phyloP scores from a whole-genome alignment of 2,113 vertebrate genomes.

The Periophthalmodon schlosseri region DNA sequence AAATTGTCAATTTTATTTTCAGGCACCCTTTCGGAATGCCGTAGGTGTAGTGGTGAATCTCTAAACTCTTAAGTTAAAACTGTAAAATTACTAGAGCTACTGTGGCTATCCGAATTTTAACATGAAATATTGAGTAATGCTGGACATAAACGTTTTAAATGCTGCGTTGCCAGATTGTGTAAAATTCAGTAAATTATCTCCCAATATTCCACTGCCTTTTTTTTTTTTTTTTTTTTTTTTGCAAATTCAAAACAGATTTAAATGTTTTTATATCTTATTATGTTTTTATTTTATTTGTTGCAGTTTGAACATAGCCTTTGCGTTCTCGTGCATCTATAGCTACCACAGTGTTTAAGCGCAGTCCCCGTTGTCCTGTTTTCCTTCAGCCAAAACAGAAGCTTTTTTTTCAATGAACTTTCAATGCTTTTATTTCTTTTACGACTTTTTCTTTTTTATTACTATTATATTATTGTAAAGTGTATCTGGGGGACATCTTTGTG shows the following conservation, averaged over 20 bases:
- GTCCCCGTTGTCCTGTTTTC: slow-evolving; percentile 17
- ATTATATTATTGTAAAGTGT: slow-evolving; percentile 75
- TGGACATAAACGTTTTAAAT: no score
- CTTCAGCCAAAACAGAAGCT: slow-evolving; percentile 65
- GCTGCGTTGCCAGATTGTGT: no score
- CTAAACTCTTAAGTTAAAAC: no score
- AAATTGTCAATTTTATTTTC: no score
- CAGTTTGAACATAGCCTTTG: slow-evolving; percentile 65
- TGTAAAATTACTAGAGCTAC: no score
- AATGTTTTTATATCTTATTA: slow-evolving; percentile 25
- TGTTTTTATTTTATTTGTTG: slow-evolving; percentile 53
- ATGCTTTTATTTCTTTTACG: slow-evolving; percentile 60
- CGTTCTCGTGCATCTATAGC: slow-evolving; percentile 57
- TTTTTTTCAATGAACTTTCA: slow-evolving; percentile 79
- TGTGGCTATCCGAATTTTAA: no score
- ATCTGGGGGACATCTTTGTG: slow-evolving; percentile 70
- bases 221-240: not conserved
- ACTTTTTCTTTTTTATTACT: slow-evolving; percentile 37
- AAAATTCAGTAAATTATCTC: no score
- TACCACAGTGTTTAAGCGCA: slow-evolving; percentile 61
- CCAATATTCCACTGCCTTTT: no score
- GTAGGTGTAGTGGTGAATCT: no score
- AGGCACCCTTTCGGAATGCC: no score
- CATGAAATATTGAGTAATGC: no score
- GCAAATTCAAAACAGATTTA: no score